Percentiles rank a stretch among this genome's conserved stretches.
Conservation (phyloP, 1,140 invertebrate species). For the Solen grandis region DNA sequence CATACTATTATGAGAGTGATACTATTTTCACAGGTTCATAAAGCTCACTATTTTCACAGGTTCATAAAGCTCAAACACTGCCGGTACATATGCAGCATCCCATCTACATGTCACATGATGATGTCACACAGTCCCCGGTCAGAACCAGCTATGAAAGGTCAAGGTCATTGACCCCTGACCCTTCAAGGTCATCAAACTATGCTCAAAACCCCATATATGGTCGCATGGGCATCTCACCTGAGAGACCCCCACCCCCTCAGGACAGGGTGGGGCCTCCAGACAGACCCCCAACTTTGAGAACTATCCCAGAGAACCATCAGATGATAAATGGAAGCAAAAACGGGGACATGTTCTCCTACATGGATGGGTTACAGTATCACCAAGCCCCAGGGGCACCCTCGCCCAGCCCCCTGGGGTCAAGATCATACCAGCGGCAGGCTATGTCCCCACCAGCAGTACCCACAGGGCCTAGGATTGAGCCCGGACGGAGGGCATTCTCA, state of each 20-base stretch:
- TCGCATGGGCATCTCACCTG: slow-evolving; percentile 51
- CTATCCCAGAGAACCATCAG: slow-evolving; percentile 75
- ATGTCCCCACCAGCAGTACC: slow-evolving; percentile 59
- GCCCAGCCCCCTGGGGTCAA: slow-evolving; percentile 20
- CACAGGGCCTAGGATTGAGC: slow-evolving; percentile 32
- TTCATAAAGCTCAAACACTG: slow-evolving; percentile 67
- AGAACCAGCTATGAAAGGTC: slow-evolving; percentile 66
- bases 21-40: no score
- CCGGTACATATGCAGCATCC: slow-evolving; percentile 60
- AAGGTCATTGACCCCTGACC: slow-evolving; percentile 72
- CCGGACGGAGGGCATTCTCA: slow-evolving; percentile 56
- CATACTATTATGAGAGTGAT: no score
- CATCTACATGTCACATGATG: slow-evolving; percentile 54
- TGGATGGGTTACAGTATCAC: background rate
- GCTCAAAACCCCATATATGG: slow-evolving; percentile 56
- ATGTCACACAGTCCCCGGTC: slow-evolving; percentile 49
- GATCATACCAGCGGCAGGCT: slow-evolving; percentile 29
- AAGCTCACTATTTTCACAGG: no score
- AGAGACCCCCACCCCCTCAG: slow-evolving; percentile 39
- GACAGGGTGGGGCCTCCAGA: slow-evolving; percentile 65
- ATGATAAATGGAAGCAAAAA: slow-evolving; percentile 65
- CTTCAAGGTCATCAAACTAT: slow-evolving; percentile 52
- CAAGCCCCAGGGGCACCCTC: slow-evolving; percentile 4
- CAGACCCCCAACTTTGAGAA: slow-evolving; percentile 64
- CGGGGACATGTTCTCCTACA: slow-evolving; percentile 27